Conservation (phyloP, 2,797 vertebrate genomes). For the Lates japonicus region DNA sequence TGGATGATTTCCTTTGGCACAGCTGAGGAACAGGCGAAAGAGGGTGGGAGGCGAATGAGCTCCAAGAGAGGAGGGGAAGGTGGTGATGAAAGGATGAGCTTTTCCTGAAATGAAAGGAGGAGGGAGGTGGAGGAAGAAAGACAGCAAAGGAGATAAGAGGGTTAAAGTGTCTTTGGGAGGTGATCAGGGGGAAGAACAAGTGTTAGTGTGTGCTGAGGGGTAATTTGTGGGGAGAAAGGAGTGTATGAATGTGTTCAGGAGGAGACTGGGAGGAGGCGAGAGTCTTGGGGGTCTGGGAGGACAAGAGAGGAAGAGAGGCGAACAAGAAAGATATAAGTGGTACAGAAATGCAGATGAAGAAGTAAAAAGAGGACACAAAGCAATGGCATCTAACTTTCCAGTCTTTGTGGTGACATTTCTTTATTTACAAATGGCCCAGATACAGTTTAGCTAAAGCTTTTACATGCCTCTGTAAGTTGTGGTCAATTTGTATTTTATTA, state of each 20-base stretch:
- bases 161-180: constrained; percentile 43
- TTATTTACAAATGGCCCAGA: background rate
- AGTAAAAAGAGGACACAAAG: background rate
- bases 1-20: constrained; percentile 78
- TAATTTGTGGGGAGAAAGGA: constrained; percentile 12
- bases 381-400: background rate
- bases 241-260: constrained; percentile 19
- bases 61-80: constrained; percentile 29
- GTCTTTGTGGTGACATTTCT: background rate
- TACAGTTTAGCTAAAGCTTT: background rate
- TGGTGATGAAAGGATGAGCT: constrained; percentile 26
- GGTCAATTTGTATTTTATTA: too few species aligned
- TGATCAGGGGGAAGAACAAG: constrained; percentile 30
- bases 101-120: constrained; percentile 27
- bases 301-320: constrained; percentile 10
- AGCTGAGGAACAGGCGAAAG: constrained; percentile 57
- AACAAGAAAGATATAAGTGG: background rate
- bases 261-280: constrained; percentile 9
- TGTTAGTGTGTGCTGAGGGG: constrained; percentile 17
- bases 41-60: constrained; percentile 48
- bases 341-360: background rate
- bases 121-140: constrained; percentile 21
- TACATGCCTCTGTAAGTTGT: too few species aligned
- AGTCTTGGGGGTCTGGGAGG: background rate
- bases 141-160: constrained; percentile 38